A percentile compares a stretch with the other conserved stretches of the same genome.
Conservation (phyloP, 1,140 invertebrate species). For the Sarcophaga bullata region DNA sequence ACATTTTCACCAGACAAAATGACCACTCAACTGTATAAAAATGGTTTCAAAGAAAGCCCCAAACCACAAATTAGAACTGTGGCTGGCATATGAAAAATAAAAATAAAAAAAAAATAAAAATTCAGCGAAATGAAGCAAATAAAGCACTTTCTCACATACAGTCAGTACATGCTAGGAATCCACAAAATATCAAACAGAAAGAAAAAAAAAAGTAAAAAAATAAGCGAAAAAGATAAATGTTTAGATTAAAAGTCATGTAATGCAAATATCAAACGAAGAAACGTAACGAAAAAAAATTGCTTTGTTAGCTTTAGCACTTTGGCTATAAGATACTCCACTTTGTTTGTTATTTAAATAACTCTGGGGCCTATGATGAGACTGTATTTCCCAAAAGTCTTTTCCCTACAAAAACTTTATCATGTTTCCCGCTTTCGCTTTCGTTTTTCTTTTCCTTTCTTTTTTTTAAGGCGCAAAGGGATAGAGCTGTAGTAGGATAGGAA, state of each 20-base stretch:
- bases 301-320: too few relatives aligned
- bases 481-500: too few relatives aligned
- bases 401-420: too few relatives aligned
- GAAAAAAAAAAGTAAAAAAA: not conserved
- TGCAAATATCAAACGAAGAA: not conserved
- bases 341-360: not conserved
- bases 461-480: too few relatives aligned
- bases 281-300: too few relatives aligned
- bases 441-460: too few relatives aligned
- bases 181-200: not conserved
- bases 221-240: not conserved
- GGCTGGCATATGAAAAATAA: not conserved
- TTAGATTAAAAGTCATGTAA: not conserved
- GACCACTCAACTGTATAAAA: slow-evolving; percentile 17
- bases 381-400: too few relatives aligned
- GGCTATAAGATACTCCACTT: not conserved
- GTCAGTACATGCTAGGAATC: not conserved
- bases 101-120: not conserved
- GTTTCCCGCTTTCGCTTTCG: too few relatives aligned
- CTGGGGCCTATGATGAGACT: slow-evolving; percentile 1
- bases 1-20: not conserved
- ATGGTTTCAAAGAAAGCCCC: not conserved
- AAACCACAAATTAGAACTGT: not conserved
- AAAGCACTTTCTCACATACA: not conserved
- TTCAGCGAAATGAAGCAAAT: not conserved